Base-by-base conservation (phyloP, 2,797 vertebrate genomes). In the Onychomys torridus region DNA sequence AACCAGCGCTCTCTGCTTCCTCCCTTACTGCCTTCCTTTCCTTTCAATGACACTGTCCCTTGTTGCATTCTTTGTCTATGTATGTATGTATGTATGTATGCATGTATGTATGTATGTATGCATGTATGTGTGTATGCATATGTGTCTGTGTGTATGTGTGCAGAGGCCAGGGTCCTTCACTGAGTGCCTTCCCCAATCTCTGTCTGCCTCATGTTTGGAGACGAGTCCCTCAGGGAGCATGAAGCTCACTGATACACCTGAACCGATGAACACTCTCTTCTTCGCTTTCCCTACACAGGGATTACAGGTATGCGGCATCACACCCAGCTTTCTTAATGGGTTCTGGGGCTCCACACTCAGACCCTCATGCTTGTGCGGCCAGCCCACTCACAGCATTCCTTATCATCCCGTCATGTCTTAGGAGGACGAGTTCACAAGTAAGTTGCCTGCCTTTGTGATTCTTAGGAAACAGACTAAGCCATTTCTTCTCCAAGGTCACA, bases 401-500 rank as follows among this genome's bases (percentile, higher is more conserved):
- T 12, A 1, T 32, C 40, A 55, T 83, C 37, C 78, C 43, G 0
- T 9, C 34, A 13, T 2, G 3, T 37, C 32, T 59, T 21, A 4
- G 21, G 40, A 79, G 69, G 76, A 13, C 1, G 2, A 40, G 27
- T 12, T 37, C 63, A 49, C 43, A 34, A 49, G 4, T 29, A 29
- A 5, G n/a, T 2, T 2, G 0, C 27, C 2, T 0, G 3, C 11
- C 49, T 19, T 32, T 27, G 52, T 49, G 19, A 0, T 27, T 49
- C 3, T 59, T 0, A 2, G 25, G 52, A 55, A 61, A 8, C 21
- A 3, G 16, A 29, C 73, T 9, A 40, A 79, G 43, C 75, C 49
- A 0, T 0, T 25, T 82, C 19, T 61, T 46, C 37, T 23, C 14
- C 0, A 3, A 52, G 55, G 21, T 49, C 40, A 0, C 12, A 2